These are phyloP conservation scores for Adelges cooleyi DNA, from an alignment of 1,140 invertebrate species.

Conservation along the genomic window DNA sequence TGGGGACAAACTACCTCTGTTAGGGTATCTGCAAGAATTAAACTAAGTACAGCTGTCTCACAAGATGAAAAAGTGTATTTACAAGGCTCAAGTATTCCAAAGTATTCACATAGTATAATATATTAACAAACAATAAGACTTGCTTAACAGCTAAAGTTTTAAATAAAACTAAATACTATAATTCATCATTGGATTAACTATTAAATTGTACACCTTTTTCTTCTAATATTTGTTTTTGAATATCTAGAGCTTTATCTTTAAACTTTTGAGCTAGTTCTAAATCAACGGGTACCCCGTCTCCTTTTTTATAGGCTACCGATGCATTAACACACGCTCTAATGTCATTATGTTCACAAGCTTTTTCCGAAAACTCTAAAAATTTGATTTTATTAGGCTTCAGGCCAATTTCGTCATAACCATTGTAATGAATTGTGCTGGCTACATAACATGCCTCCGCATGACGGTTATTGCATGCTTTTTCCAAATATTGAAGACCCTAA, in stretches of 20 bases:
- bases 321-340: slow-evolving; percentile 77
- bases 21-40: too few species aligned
- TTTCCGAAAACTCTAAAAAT: slow-evolving; percentile 60
- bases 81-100: too few species aligned
- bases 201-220: slow-evolving; percentile 22
- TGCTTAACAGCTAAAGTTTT: too few species aligned
- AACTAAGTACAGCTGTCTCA: too few species aligned
- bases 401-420: slow-evolving; percentile 51
- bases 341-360: slow-evolving; percentile 67
- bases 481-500: slow-evolving; percentile 55
- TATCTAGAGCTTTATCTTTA: slow-evolving; percentile 53
- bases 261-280: slow-evolving; percentile 55
- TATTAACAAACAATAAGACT: too few species aligned
- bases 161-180: too few species aligned
- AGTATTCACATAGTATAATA: too few species aligned
- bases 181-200: not conserved
- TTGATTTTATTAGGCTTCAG: slow-evolving; percentile 59
- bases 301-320: slow-evolving; percentile 61
- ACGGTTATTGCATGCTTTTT: slow-evolving; percentile 63
- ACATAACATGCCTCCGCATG: slow-evolving; percentile 63
- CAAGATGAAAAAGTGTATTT: too few species aligned
- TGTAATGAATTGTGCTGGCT: slow-evolving; percentile 62
- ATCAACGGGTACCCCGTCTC: slow-evolving; percentile 56
- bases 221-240: slow-evolving; percentile 48
- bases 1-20: too few species aligned